phyloP scores from a whole-genome alignment of 2,797 vertebrate species.

The Catostomus latipinnis region DNA sequence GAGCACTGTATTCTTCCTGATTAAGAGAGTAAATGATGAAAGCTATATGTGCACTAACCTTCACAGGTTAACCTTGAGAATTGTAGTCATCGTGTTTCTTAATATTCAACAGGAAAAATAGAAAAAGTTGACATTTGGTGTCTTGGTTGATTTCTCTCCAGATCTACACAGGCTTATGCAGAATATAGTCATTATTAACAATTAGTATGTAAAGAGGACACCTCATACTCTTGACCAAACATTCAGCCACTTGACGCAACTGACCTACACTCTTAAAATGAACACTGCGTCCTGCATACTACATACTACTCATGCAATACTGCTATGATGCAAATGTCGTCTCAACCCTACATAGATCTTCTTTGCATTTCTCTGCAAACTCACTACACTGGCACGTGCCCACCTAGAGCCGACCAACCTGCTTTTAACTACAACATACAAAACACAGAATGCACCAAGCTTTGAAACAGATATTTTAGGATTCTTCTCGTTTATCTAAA shows the following conservation, averaged over 20 bases:
- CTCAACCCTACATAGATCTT: not conserved
- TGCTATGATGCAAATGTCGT: not conserved
- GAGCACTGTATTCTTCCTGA: too few species aligned
- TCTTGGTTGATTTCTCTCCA: too few species aligned
- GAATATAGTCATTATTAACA: not conserved
- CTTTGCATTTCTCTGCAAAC: not conserved
- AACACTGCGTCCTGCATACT: conserved; percentile 21
- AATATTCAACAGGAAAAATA: not conserved
- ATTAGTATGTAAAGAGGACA: not conserved
- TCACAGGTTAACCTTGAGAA: conserved; percentile 17
- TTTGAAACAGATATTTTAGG: not conserved
- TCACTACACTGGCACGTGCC: not conserved
- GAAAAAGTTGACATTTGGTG: not conserved
- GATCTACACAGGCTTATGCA: not conserved
- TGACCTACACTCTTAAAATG: not conserved
- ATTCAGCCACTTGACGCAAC: conserved; percentile 2
- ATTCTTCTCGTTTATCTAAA: too few species aligned
- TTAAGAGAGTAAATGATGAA: too few species aligned
- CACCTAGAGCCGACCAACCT: not conserved
- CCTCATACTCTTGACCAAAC: conserved; percentile 1
- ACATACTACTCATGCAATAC: conserved; percentile 19
- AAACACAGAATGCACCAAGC: not conserved
- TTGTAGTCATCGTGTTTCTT: not conserved
- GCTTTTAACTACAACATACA: not conserved
- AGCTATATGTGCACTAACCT: too few species aligned